Conservation (phyloP, 2,113 vertebrate species). For the Onychostruthus taczanowskii region DNA sequence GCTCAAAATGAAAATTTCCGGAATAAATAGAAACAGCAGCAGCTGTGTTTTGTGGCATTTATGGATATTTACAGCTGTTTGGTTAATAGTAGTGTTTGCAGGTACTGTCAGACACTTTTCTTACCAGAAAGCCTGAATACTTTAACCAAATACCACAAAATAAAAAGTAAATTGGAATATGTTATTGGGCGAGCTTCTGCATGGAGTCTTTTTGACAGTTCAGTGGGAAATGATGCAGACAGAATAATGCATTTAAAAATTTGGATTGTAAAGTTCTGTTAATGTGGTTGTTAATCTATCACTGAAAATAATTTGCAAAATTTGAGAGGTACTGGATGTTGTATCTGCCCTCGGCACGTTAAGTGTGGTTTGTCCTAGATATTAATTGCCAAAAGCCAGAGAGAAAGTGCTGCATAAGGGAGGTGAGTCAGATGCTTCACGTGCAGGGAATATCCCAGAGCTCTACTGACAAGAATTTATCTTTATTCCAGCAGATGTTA, state of each 20-base stretch:
- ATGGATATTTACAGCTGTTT: conserved; percentile 32
- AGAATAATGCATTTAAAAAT: neutral
- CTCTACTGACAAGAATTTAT: neutral
- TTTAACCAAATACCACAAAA: conserved; percentile 38
- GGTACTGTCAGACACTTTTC: neutral
- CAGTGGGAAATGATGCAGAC: neutral
- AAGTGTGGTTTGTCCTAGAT: neutral
- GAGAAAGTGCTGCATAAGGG: neutral
- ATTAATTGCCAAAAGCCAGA: neutral
- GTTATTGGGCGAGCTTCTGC: neutral
- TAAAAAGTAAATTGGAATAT: neutral
- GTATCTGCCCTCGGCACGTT: neutral
- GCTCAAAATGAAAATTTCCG: conserved; percentile 28
- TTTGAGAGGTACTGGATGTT: neutral
- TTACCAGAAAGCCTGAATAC: neutral
- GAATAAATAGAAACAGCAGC: conserved; percentile 45
- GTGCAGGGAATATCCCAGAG: neutral
- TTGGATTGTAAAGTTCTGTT: neutral
- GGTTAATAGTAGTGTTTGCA: conserved; percentile 39
- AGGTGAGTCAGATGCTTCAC: neutral
- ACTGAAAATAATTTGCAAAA: neutral
- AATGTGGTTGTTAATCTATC: neutral
- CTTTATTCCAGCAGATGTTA: neutral
- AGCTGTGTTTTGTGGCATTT: conserved; percentile 25
- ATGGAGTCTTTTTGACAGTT: neutral